A percentile compares a stretch with the other conserved stretches of the same genome.
Conservation (phyloP, 2,797 vertebrate species). For the Phalloptychus januarius region DNA sequence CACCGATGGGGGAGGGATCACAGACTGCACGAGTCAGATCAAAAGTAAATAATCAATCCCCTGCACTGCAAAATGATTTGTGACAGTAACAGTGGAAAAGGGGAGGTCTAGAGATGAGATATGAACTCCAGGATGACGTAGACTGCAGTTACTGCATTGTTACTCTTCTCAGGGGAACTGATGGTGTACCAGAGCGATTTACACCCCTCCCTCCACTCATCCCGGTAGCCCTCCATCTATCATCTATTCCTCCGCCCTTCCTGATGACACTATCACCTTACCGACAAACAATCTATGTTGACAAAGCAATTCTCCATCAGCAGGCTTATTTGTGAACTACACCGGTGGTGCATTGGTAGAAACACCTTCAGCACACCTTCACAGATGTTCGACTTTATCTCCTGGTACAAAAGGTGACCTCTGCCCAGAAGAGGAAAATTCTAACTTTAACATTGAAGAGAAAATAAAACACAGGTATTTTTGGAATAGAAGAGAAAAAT, state of each 20-base stretch:
- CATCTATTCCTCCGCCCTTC: slow-evolving; percentile 32
- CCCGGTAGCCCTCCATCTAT: slow-evolving; percentile 46
- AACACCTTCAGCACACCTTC: slow-evolving; percentile 37
- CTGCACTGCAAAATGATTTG: slow-evolving; percentile 49
- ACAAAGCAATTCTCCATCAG: slow-evolving; percentile 66
- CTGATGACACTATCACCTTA: slow-evolving; percentile 68
- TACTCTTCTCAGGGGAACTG: slow-evolving; percentile 41
- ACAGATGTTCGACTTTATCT: slow-evolving; percentile 27
- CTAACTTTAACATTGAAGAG: background rate
- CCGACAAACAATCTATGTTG: slow-evolving; percentile 60
- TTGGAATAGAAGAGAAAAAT: background rate
- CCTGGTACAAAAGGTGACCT: slow-evolving; percentile 10
- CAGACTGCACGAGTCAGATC: slow-evolving; percentile 13
- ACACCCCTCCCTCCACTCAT: slow-evolving; percentile 52
- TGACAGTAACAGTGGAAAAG: slow-evolving; percentile 46
- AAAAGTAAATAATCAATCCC: slow-evolving; percentile 55
- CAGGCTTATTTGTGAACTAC: slow-evolving; percentile 48
- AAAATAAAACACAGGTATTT: background rate
- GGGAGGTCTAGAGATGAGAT: slow-evolving; percentile 32
- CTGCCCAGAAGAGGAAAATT: background rate
- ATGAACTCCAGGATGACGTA: slow-evolving; percentile 23
- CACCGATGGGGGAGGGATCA: slow-evolving; percentile 2
- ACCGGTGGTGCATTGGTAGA: slow-evolving; percentile 49
- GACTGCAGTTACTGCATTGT: slow-evolving; percentile 60
- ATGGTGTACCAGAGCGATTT: slow-evolving; percentile 30